Evolutionary conservation across 2,113 vertebrate species (phyloP).

Genomic region (Rhabdornis inornatus): DNA sequence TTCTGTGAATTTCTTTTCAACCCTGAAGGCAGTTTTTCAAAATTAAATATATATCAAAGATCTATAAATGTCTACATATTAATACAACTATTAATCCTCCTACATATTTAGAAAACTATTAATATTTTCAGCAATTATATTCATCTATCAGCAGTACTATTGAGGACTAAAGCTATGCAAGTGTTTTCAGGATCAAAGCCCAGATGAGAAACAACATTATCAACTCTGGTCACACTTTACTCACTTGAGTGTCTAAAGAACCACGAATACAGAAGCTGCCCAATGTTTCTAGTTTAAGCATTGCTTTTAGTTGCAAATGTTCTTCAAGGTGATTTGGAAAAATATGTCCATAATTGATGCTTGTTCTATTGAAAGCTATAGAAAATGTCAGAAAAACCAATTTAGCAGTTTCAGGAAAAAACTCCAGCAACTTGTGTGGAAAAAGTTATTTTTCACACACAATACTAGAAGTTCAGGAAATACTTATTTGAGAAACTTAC

Average conservation of each 20-base stretch:
- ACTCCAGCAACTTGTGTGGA: accelerated
- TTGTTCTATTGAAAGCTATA: not conserved
- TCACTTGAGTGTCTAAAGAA: not conserved
- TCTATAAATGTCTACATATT: not conserved
- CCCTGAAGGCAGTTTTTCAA: not conserved
- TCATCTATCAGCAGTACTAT: not conserved
- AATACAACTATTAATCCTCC: not conserved
- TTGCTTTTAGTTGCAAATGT: not conserved
- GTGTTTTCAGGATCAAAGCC: not conserved
- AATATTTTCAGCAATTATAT: not conserved
- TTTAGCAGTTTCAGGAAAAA: not conserved
- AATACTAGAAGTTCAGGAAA: not conserved
- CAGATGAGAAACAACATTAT: not conserved
- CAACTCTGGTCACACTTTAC: not conserved
- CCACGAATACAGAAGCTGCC: not conserved
- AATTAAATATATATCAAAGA: not conserved
- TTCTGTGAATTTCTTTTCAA: not conserved
- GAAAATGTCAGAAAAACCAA: not conserved
- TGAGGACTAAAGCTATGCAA: not conserved
- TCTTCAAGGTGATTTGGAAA: not conserved
- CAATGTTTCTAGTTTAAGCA: not conserved
- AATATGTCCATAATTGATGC: not conserved
- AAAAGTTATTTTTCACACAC: not conserved
- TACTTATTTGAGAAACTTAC: not conserved
- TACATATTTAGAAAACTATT: not conserved